Percentiles rank a stretch among this genome's conserved stretches.
Evolutionary conservation across 53 echinoderm and acorn worm species (phyloP).

Genomic region (Echinometra lucunter): DNA sequence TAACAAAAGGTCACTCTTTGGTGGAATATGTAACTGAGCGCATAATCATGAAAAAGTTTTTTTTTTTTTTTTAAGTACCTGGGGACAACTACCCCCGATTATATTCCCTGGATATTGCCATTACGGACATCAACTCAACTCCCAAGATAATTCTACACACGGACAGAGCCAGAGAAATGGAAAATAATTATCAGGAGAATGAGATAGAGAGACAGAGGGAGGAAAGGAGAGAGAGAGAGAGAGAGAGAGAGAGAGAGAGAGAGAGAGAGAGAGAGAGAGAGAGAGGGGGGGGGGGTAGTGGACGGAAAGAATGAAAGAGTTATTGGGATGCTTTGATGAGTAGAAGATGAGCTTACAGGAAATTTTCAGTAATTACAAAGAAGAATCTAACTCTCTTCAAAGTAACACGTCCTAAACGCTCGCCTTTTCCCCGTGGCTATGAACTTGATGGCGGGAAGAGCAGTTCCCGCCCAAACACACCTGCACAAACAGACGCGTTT

Average conservation of each 20-base stretch:
- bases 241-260: background rate
- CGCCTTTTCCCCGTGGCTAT: background rate
- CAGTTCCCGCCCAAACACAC: background rate
- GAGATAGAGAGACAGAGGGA: background rate
- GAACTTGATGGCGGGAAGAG: background rate
- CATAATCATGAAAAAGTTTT: too few relatives aligned
- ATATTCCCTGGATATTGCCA: too few relatives aligned
- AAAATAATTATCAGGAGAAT: too few relatives aligned
- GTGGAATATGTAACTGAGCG: too few relatives aligned
- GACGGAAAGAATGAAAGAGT: background rate
- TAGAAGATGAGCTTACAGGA: background rate
- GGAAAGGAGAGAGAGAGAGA: background rate
- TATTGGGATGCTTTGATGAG: background rate
- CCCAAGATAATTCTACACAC: too few relatives aligned
- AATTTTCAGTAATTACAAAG: background rate
- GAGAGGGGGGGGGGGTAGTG: background rate
- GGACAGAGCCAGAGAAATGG: too few relatives aligned
- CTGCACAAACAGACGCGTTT: conserved; percentile 12
- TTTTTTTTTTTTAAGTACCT: too few relatives aligned
- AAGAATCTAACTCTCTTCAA: background rate
- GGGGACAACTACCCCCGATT: too few relatives aligned
- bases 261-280: background rate
- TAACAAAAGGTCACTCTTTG: too few relatives aligned
- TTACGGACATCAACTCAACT: too few relatives aligned
- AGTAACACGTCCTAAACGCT: background rate